Evolutionary conservation across 2,888 invertebrate genomes (phyloP), one percentile per base, ranked within the genome.

Genomic region (Argyresthia goedartella): DNA sequence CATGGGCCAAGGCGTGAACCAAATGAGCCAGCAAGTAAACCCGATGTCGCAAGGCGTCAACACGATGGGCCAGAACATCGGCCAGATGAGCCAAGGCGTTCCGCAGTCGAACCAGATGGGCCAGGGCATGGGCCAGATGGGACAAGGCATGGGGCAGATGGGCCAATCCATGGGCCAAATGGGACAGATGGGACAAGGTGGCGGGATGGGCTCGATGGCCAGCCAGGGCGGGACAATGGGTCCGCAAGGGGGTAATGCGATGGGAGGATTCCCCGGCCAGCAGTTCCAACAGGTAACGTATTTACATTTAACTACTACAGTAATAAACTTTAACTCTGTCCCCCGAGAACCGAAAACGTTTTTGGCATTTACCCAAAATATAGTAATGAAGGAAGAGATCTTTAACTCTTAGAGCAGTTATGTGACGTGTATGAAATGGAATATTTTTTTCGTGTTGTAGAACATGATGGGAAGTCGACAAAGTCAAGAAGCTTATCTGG

Each of bases 391-490:
- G n/a, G n/a, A n/a, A n/a, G n/a, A n/a, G n/a, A n/a, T n/a, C n/a
- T 39, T 8, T 3, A 39, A 39, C n/a, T 3, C 8, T 39, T 39
- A 39, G 39, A 3, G 8, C n/a, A n/a, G 3, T 39, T 8, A 4
- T 39, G 8, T 39, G n/a, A 39, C 2, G 6, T 25, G 25, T 39
- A 39, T 39, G n/a, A 39, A 25, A 25, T 25, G 25, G 25, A 25
- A 44, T 44, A 46, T 8, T 48, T 47, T 51, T 43, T 53, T 76
- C 65, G 60, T 25, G 6, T 85, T 87, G 46, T 76, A 89, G 77
- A 90, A 89, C 59, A 89, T 90, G 88, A 89, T 90, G 87, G 84
- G 86, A 49, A 87, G 88, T 7, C 87, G 89, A 16, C 71, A 88
- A 15, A 87, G 89, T 60, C 89, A 90, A 58, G 85, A 86, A 1